Evolutionary conservation across 1,140 invertebrate species (phyloP), one percentile per base, ranked within the genome.

Genomic region (Leguminivora glycinivorella): DNA sequence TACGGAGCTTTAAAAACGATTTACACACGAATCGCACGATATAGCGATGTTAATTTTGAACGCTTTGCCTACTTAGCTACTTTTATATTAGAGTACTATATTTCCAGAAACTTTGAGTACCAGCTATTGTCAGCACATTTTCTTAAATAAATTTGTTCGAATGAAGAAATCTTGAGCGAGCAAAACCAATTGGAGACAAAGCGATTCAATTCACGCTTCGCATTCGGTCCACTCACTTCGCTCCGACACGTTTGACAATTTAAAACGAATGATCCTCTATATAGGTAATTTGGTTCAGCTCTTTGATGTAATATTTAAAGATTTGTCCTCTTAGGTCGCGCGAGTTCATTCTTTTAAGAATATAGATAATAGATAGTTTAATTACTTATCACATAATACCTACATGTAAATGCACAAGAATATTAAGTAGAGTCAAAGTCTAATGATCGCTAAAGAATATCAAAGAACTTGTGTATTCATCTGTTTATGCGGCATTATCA

Each of bases 131-230:
- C 34, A 43, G 43, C 40, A 19, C 25, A 19, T 29, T 47, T 10
- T 24, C 26, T 43, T 56, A 69, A 69, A 22, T 56, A 60, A 70
- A 67, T 73, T 70, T 66, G 40, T 66, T 70, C 12, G 12, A 52
- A 52, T 52, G 47, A 52, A 52, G 47, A 68, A 71, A 71, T 69
- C 52, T 67, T 69, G 17, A 40, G 40, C 12, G 40, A 60, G 19
- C 56, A 69, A 74, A 71, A 72, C 34, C 24, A 72, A 75, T 72
- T 69, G 63, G 34, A 72, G 73, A 56, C 47, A 69, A 63, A 68
- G 68, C 58, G 70, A 75, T 71, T 71, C 56, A 47, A 71, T 75
- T 75, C 58, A 17, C 56, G 68, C n/a, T 40, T 66, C 22, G 17
- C 67, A 56, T 69, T 25, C 34, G 19, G 68, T 68, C 67, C 68